These are phyloP conservation scores for Antechinus flavipes DNA, from an alignment of 2,113 vertebrate species.

Conservation along the genomic window DNA sequence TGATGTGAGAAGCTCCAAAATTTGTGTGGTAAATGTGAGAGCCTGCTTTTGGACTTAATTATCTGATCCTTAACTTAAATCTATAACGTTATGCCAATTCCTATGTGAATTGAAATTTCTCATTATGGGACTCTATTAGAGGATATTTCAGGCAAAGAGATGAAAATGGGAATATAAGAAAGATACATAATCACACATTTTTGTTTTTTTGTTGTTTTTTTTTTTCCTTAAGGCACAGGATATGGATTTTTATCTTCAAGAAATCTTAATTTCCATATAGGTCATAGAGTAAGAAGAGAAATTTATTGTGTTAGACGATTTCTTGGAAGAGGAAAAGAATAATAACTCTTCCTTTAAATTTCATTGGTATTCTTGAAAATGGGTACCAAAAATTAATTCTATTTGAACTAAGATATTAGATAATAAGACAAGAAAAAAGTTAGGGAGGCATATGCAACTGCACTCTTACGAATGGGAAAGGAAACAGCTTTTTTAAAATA, in stretches of 20 bases:
- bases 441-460: neutral
- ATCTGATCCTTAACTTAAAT: neutral
- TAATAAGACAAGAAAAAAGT: neutral
- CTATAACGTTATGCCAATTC: neutral
- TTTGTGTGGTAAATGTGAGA: neutral
- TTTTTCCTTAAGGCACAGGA: neutral
- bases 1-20: neutral
- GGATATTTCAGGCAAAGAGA: neutral
- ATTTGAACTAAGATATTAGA: neutral
- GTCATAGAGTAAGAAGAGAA: neutral
- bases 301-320: neutral
- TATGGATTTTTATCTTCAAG: neutral
- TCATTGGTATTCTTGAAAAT: neutral
- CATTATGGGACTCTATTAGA: neutral
- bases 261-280: neutral
- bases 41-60: neutral
- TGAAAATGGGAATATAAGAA: neutral
- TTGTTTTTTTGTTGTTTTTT: neutral
- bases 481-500: neutral
- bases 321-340: neutral
- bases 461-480: neutral
- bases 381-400: neutral
- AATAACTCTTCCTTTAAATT: too few relatives aligned
- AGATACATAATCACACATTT: neutral
- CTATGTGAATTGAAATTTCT: too few relatives aligned